Evolutionary conservation across 2,113 vertebrate genomes (phyloP).

Genomic region (Ictalurus furcatus): DNA sequence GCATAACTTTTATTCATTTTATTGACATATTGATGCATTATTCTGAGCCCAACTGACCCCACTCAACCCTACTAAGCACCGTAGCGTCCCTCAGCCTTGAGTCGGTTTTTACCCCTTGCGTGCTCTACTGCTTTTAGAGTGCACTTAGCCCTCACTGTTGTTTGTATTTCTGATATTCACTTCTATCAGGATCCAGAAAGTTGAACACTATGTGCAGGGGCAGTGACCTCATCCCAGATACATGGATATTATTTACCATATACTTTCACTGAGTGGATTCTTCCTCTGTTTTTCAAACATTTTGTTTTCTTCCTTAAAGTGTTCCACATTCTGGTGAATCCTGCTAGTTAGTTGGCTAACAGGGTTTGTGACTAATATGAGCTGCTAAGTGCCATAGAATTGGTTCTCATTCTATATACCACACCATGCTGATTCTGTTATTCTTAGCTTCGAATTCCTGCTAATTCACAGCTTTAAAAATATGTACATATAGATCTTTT

Average conservation of each 20-base stretch:
- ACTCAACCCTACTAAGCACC: not conserved
- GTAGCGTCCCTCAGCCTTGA: not conserved
- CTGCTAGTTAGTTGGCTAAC: not conserved
- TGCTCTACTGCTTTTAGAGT: not conserved
- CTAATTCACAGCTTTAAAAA: not conserved
- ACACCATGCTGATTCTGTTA: not conserved
- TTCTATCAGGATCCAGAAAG: not conserved
- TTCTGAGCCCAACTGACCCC: not conserved
- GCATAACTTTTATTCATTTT: not conserved
- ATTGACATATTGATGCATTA: not conserved
- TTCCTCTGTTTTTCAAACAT: not conserved
- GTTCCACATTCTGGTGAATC: not conserved
- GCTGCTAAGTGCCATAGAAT: not conserved
- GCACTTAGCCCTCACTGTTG: not conserved
- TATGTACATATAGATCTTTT: not conserved
- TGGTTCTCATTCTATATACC: not conserved
- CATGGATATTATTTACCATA: not conserved
- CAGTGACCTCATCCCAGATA: not conserved
- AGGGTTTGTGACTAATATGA: not conserved
- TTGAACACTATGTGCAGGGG: not conserved
- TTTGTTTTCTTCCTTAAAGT: not conserved
- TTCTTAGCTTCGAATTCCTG: not conserved
- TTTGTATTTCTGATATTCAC: not conserved
- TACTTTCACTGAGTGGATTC: not conserved
- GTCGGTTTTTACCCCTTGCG: not conserved